Evolutionary conservation across 2,888 invertebrate species (phyloP).

Genomic region (Schizotus pectinicornis): DNA sequence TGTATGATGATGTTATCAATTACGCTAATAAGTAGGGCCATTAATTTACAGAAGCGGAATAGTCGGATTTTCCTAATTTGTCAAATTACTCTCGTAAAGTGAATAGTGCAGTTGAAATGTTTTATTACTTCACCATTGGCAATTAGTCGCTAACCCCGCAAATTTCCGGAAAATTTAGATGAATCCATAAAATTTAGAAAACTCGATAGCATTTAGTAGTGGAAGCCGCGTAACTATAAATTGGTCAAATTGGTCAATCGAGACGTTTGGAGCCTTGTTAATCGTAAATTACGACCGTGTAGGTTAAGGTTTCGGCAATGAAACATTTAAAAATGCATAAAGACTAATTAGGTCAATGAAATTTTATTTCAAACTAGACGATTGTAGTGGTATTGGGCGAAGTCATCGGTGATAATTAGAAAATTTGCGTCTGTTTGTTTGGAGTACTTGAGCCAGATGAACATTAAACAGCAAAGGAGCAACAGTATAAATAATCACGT

Average conservation of each 20-base stretch:
- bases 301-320: conserved; percentile 13
- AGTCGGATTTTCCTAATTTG: too few relatives aligned
- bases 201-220: too few relatives aligned
- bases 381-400: background rate
- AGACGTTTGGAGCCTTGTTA: conserved; percentile 15
- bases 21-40: background rate
- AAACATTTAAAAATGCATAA: conserved; percentile 29
- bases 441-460: conserved; percentile 11
- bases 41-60: too few relatives aligned
- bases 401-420: conserved; percentile 4
- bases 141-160: too few relatives aligned
- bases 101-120: too few relatives aligned
- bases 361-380: conserved; percentile 21
- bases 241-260: background rate
- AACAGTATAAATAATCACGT: conserved; percentile 22
- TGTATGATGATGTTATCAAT: conserved; percentile 9
- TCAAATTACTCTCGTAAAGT: too few relatives aligned
- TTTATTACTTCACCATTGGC: too few relatives aligned
- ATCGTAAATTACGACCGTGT: conserved; percentile 10
- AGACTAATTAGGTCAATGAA: conserved; percentile 21
- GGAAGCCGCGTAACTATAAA: too few relatives aligned
- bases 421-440: conserved; percentile 17
- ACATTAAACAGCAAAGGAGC: conserved; percentile 18
- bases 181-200: too few relatives aligned
- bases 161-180: too few relatives aligned